Percentiles rank a stretch among this genome's conserved stretches.
These are phyloP conservation scores for Dasyprocta punctata DNA, from an alignment of 2,113 vertebrate species.

Conservation along the genomic window DNA sequence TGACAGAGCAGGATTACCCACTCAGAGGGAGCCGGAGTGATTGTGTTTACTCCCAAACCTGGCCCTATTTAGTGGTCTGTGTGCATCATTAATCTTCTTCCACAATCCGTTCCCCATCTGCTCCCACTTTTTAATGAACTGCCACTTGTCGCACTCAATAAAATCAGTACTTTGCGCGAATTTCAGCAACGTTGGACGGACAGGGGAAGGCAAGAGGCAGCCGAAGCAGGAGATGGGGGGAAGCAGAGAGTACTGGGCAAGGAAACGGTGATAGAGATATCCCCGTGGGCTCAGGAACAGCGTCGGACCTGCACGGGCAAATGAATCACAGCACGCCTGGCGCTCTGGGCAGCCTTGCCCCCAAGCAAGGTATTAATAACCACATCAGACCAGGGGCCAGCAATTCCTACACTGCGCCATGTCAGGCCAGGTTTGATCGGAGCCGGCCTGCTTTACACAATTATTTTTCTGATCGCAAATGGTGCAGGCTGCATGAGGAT, in stretches of 20 bases:
- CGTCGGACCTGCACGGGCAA: slow-evolving; percentile 43
- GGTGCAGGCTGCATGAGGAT: slow-evolving; percentile 69
- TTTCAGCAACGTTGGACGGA: slow-evolving; percentile 64
- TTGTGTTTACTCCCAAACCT: slow-evolving; percentile 86
- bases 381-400: slow-evolving; percentile 52
- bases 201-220: not conserved
- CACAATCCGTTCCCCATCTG: slow-evolving; percentile 88
- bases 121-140: slow-evolving; percentile 90
- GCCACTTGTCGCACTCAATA: slow-evolving; percentile 89
- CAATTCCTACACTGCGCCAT: not conserved
- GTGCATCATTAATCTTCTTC: slow-evolving; percentile 89
- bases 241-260: not conserved
- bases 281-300: slow-evolving; percentile 1
- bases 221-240: not conserved
- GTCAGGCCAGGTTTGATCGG: slow-evolving; percentile 77
- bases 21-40: slow-evolving; percentile 79
- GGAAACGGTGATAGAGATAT: not conserved
- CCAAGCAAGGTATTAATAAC: slow-evolving; percentile 77
- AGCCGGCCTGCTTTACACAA: slow-evolving; percentile 77
- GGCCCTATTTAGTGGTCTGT: slow-evolving; percentile 86
- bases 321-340: not conserved
- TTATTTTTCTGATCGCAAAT: slow-evolving; percentile 75
- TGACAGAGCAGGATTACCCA: slow-evolving; percentile 83
- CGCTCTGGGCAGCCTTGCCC: slow-evolving; percentile 65
- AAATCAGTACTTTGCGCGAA: slow-evolving; percentile 82